Base-by-base conservation (phyloP, 2,888 invertebrate genomes). In the Scrobipalpa costella region DNA sequence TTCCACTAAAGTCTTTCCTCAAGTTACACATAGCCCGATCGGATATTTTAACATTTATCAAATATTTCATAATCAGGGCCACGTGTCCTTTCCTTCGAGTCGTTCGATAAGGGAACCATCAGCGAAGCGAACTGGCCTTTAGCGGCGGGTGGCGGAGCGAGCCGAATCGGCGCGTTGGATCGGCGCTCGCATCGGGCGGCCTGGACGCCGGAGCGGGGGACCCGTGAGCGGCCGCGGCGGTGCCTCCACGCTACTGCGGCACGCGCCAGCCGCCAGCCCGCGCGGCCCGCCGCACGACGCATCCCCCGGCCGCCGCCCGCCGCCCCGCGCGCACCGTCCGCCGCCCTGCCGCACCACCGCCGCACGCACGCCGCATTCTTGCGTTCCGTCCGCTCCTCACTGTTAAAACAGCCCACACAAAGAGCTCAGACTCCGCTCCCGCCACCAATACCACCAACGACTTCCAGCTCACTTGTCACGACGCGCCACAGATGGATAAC, bases 361-460 rank as follows among this genome's bases (percentile, higher is more conserved):
- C 85, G 83, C 89, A 88, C 90, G 89, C 90, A 88, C 88, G 85
- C 88, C 89, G 88, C 88, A 89, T 88, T 86, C 87, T 85, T 87
- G 84, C 86, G 79, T 83, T 83, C 77, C 75, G 75, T 79, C 79
- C 79, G 75, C 80, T 69, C 69, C 69, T 71, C 68, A 75, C 72
- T 74, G 73, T 74, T 72, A 72, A 73, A 75, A 75, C 76, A 74
- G 72, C 77, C 79, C 81, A 78, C 81, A 84, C 83, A 84, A 84
- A 86, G 84, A 80, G 70, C 77, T 75, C 72, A 74, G 67, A 70
- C 73, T 73, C 65, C 72, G 72, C 69, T 69, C 65, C 68, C 36
- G n/a, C 15, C 11, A 6, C 2, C 17, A 57, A 36, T 36, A n/a
- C 36, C 36, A 36, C 38, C 57, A n/a, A 19, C 33, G 0, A 55